Conservation (phyloP, 2,113 vertebrate species). For the Chamaetylas fuelleborni region DNA sequence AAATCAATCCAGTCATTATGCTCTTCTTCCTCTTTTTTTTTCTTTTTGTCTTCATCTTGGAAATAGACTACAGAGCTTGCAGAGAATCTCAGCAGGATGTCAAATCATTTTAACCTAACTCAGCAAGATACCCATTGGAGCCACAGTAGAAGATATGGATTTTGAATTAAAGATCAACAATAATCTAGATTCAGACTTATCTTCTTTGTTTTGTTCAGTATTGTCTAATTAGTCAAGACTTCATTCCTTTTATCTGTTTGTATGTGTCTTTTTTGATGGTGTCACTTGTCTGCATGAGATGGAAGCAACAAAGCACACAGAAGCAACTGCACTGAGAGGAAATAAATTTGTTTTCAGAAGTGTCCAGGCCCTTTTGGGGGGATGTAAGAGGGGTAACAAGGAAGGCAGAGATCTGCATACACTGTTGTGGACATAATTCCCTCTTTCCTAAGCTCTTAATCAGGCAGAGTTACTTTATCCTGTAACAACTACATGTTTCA, state of each 20-base stretch:
- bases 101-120: constrained; percentile 60
- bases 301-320: neutral
- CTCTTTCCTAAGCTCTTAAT: neutral
- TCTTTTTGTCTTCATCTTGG: constrained; percentile 6
- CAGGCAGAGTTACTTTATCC: neutral
- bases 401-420: neutral
- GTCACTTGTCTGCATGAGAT: neutral
- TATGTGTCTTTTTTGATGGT: neutral
- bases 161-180: constrained; percentile 68
- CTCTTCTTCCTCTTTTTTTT: neutral
- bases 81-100: constrained; percentile 43
- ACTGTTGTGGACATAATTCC: neutral
- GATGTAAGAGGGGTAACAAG: neutral
- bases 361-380: neutral
- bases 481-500: neutral
- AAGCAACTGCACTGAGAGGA: neutral
- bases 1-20: constrained; percentile 33
- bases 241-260: constrained; percentile 25
- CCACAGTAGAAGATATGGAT: constrained; percentile 51
- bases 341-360: neutral
- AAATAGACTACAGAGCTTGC: constrained; percentile 41
- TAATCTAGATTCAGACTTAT: constrained; percentile 35
- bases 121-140: constrained; percentile 53
- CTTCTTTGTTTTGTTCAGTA: constrained; percentile 21
- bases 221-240: constrained; percentile 37